Conservation (phyloP, 1,140 invertebrate genomes). For the Aradophagus sp. region DNA sequence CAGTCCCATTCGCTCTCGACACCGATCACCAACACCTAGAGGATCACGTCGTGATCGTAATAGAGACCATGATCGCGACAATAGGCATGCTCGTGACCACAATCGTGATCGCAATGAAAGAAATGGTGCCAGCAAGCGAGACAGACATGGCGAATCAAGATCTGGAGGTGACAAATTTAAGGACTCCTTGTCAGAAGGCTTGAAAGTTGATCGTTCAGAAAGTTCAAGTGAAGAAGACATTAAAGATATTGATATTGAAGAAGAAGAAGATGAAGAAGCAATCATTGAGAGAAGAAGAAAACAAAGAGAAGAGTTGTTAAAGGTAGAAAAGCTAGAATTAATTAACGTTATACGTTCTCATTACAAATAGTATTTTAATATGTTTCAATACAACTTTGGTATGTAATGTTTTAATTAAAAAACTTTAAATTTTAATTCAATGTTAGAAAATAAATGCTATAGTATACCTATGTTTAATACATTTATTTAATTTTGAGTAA, state of each 20-base stretch:
- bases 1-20: conserved; percentile 27
- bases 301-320: conserved; percentile 90
- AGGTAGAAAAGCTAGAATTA: too few relatives aligned
- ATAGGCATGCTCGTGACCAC: conserved; percentile 60
- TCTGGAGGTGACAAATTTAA: conserved; percentile 79
- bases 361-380: too few relatives aligned
- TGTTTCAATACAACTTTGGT: too few relatives aligned
- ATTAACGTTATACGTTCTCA: too few relatives aligned
- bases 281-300: conserved; percentile 93
- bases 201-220: conserved; percentile 78
- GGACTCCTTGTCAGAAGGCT: conserved; percentile 89
- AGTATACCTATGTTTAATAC: too few relatives aligned
- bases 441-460: too few relatives aligned
- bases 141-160: conserved; percentile 58
- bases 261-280: conserved; percentile 95
- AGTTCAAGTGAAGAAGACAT: conserved; percentile 81
- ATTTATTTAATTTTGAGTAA: too few relatives aligned
- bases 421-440: too few relatives aligned
- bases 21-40: conserved; percentile 30
- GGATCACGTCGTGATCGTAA: conserved; percentile 58
- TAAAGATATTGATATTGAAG: conserved; percentile 84
- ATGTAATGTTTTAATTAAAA: too few relatives aligned
- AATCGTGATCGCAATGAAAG: conserved; percentile 65
- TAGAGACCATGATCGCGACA: conserved; percentile 56
- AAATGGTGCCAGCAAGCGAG: conserved; percentile 65